Evolutionary conservation across 1,140 invertebrate genomes (phyloP).

Genomic region (Holotrichia oblita): DNA sequence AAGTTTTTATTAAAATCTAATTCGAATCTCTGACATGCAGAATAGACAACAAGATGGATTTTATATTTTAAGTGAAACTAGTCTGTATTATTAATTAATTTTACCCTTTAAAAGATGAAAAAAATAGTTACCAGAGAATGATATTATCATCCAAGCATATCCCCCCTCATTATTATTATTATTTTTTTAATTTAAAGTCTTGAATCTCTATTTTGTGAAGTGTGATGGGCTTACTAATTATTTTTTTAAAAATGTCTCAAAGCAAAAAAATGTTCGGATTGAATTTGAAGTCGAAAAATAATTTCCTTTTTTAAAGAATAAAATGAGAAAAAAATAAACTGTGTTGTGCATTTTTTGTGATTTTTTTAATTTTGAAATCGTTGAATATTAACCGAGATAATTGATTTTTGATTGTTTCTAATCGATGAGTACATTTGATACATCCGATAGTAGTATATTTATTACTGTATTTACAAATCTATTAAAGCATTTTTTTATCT

Average conservation of each 20-base stretch:
- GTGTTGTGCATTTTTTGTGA: constrained; percentile 39
- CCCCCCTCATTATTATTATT: background rate
- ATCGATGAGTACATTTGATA: constrained; percentile 43
- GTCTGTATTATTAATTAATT: constrained; percentile 20
- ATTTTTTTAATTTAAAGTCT: too few species aligned
- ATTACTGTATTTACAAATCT: constrained; percentile 43
- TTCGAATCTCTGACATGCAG: background rate
- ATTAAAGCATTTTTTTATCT: constrained; percentile 42
- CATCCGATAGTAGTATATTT: constrained; percentile 42
- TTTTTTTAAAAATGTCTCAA: background rate
- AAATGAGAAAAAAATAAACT: constrained; percentile 3
- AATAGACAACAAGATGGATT: background rate
- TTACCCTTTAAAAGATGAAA: constrained; percentile 21
- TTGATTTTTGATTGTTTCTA: constrained; percentile 28
- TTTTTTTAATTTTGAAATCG: constrained; percentile 31
- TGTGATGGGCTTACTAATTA: constrained; percentile 12
- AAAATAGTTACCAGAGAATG: constrained; percentile 20
- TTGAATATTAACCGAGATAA: constrained; percentile 39
- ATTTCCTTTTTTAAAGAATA: constrained; percentile 23
- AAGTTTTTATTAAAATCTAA: background rate
- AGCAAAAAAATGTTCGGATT: background rate
- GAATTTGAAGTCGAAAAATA: constrained; percentile 1
- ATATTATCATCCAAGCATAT: constrained; percentile 29
- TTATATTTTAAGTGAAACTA: constrained; percentile 12
- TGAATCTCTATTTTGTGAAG: background rate